These are phyloP conservation scores for Leucophenga montana DNA, from an alignment of 2,888 invertebrate species.

Conservation along the genomic window DNA sequence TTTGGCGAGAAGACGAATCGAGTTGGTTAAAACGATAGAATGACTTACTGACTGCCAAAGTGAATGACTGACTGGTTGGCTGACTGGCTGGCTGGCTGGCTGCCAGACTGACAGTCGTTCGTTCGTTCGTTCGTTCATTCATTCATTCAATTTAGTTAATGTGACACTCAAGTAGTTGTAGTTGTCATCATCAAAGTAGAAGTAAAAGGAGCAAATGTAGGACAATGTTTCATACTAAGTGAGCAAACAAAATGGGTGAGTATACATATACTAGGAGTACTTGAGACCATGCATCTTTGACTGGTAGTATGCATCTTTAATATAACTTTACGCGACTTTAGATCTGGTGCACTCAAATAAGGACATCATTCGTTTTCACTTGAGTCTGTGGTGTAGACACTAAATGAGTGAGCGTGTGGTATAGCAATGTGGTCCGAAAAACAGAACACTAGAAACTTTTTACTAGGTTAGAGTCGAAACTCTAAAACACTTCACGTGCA, in stretches of 20 bases:
- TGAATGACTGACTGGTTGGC: neutral
- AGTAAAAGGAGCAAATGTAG: no score
- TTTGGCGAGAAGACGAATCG: conserved; percentile 1
- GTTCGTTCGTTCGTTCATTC: conserved; percentile 41
- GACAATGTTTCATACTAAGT: no score
- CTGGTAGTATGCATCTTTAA: neutral
- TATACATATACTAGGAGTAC: no score
- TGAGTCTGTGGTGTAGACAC: neutral
- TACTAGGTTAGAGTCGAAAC: no score
- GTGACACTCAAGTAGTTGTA: conserved; percentile 12
- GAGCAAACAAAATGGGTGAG: no score
- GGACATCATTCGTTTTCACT: conserved; percentile 19
- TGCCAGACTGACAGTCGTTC: conserved; percentile 30
- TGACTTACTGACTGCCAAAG: neutral
- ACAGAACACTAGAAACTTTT: no score
- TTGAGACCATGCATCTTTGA: no score
- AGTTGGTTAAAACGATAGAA: conserved; percentile 20
- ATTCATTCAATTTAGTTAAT: conserved; percentile 41
- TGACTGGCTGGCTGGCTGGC: neutral
- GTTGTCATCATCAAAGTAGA: no score
- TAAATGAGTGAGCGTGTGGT: no score
- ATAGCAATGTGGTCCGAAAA: no score
- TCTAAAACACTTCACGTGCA: no score
- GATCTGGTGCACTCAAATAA: conserved; percentile 15
- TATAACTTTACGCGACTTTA: neutral